A percentile compares a stretch with the other conserved stretches of the same genome.
These are phyloP conservation scores for Thymelicus lineola DNA, from an alignment of 2,888 invertebrate genomes.

Conservation along the genomic window DNA sequence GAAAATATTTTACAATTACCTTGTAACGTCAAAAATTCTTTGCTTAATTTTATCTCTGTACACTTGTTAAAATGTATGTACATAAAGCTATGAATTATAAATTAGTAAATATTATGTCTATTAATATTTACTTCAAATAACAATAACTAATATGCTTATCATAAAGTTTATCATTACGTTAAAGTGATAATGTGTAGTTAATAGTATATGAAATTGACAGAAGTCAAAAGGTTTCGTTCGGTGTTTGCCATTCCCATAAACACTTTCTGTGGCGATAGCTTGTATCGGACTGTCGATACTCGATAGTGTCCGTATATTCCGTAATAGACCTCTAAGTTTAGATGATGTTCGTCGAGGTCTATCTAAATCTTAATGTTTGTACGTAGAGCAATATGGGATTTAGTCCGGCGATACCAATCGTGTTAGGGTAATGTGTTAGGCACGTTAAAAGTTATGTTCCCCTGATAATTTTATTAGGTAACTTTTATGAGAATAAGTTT, in stretches of 20 bases:
- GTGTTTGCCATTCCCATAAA: conserved; percentile 41
- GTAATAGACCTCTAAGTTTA: conserved; percentile 43
- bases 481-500: too few relatives aligned
- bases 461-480: too few relatives aligned
- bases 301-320: conserved; percentile 41
- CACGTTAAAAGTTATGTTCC: background rate
- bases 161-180: conserved; percentile 24
- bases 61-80: too few relatives aligned
- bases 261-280: conserved; percentile 37
- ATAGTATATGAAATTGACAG: conserved; percentile 37
- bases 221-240: conserved; percentile 39
- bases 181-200: conserved; percentile 32
- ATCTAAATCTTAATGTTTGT: conserved; percentile 33
- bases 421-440: conserved; percentile 10
- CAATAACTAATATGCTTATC: background rate
- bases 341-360: conserved; percentile 40
- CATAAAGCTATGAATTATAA: too few relatives aligned
- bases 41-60: background rate
- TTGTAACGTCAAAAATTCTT: background rate
- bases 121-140: background rate
- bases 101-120: too few relatives aligned
- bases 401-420: conserved; percentile 21
- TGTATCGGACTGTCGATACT: conserved; percentile 40
- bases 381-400: conserved; percentile 32
- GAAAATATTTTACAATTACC: conserved; percentile 12